These are phyloP conservation scores for Tigriopus japonicus DNA, from an alignment of 1,140 invertebrate genomes.

Conservation along the genomic window DNA sequence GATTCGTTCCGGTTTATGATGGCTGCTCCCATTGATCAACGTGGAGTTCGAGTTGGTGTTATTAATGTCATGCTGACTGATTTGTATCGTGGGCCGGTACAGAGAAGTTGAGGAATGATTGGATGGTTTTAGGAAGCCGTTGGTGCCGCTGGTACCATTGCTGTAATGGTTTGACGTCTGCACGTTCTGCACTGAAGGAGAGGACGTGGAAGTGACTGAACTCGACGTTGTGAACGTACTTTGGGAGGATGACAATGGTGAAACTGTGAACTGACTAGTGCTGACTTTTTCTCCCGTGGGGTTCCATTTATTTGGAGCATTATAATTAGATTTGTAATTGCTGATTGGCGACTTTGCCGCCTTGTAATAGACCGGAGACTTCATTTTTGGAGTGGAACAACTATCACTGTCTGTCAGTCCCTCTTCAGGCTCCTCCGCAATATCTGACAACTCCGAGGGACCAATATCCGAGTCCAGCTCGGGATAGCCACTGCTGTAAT, in stretches of 20 bases:
- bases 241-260: neutral
- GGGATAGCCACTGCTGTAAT: constrained; percentile 1
- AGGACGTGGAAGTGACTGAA: neutral
- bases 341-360: too few relatives aligned
- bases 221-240: neutral
- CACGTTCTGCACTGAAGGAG: neutral
- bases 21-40: neutral
- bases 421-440: constrained; percentile 14
- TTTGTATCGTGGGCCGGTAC: neutral
- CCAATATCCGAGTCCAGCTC: constrained; percentile 15
- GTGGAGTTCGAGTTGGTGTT: neutral
- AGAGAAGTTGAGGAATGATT: too few relatives aligned
- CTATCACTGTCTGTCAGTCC: neutral
- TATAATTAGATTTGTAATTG: too few relatives aligned
- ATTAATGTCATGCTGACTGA: neutral
- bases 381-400: neutral
- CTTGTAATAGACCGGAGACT: neutral
- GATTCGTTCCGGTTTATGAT: constrained; percentile 18
- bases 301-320: too few relatives aligned
- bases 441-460: constrained; percentile 12
- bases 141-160: neutral
- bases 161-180: neutral
- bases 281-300: too few relatives aligned
- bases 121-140: too few relatives aligned
- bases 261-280: too few relatives aligned